Base-by-base conservation (phyloP, 2,888 invertebrate species). In the Eurois occulta region DNA sequence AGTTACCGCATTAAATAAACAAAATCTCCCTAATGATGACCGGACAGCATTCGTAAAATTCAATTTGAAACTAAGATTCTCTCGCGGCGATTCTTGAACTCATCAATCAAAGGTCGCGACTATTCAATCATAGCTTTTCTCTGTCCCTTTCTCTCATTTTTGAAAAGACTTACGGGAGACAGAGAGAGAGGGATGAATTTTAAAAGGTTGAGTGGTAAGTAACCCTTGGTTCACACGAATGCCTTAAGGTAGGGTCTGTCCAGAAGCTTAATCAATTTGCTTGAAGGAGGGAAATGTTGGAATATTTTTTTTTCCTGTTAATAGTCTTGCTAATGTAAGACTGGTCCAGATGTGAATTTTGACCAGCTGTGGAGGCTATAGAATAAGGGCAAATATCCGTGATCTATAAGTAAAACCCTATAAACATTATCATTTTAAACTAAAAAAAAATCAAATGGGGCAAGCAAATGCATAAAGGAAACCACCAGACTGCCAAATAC, bases 21-120 rank as follows among this genome's bases (percentile, higher is more conserved):
- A 94, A 90, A 78, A 89, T 86, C 74, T 69, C 77, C 80, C 87
- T 91, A 92, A 94, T 92, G 90, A 91, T 84, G 75, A 86, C 82
- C 85, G 85, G 88, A 91, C 88, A 86, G 81, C 86, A 90, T 90
- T 92, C 78, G 88, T 90, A 86, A 91, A 92, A 94, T 93, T 93
- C 89, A 94, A 94, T 94, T 93, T 91, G 38, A 74, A 80, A 38
- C 68, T 55, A 72, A 91, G 88, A 84, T 91, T 91, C 89, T 90
- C 89, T 94, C 81, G 90, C 90, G 91, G 92, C 91, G 87, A 81
- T 91, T 90, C 88, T 81, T 83, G 76, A 88, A 86, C 88, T 89
- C 93, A 95, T 95, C 93, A 94, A 95, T 95, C 95, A 95, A 92
- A 87, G 88, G 90, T 90, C 83, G 86, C 89, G 75, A 86, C 87